These are phyloP conservation scores for Hymenochirus boettgeri DNA, from an alignment of 2,113 vertebrate genomes.

Conservation along the genomic window DNA sequence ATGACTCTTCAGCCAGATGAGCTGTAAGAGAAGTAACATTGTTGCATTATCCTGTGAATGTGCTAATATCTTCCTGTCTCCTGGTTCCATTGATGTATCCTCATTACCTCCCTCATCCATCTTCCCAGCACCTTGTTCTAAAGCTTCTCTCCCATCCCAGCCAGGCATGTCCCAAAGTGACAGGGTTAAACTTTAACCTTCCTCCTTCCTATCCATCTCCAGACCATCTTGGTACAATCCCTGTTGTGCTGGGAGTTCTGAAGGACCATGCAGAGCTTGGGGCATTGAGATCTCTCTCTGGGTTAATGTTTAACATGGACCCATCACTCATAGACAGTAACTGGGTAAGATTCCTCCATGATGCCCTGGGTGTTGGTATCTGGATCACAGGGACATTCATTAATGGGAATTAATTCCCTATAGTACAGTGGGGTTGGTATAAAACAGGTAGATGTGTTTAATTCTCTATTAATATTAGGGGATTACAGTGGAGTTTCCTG, in stretches of 20 bases:
- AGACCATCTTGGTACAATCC: no score
- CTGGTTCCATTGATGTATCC: not conserved
- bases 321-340: not conserved
- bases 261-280: not conserved
- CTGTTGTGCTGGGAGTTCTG: no score
- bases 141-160: not conserved
- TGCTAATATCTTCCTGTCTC: no score
- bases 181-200: conserved; percentile 22
- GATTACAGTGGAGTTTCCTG: no score
- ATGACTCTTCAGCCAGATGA: no score
- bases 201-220: conserved; percentile 2
- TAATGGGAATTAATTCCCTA: no score
- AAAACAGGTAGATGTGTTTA: no score
- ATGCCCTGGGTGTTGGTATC: not conserved
- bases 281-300: not conserved
- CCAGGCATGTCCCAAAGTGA: conserved; percentile 7
- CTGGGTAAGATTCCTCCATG: not conserved
- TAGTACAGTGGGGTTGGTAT: no score
- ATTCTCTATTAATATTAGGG: no score
- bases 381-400: not conserved
- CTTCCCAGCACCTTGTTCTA: not conserved
- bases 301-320: conserved; percentile 14
- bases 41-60: no score
- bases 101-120: conserved; percentile 13
- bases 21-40: no score